Percentiles rank a stretch among this genome's conserved stretches.
phyloP scores from a whole-genome alignment of 2,797 vertebrate genomes.

The Yasuhikotakia modesta region DNA sequence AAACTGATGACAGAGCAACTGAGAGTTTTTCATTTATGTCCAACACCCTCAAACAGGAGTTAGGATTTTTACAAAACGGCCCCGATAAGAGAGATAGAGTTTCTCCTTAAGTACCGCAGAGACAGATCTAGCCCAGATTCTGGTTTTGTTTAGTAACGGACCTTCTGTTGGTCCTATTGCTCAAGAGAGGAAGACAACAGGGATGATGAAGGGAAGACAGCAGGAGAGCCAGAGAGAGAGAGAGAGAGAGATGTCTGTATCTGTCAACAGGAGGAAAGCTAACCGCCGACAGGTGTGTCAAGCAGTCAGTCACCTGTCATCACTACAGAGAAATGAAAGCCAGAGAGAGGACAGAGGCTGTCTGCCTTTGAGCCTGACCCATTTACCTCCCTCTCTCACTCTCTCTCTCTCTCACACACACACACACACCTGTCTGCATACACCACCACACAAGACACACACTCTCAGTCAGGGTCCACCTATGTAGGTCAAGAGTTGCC shows the following conservation, averaged over 20 bases:
- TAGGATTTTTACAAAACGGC: constrained; percentile 1
- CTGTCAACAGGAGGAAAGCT: constrained; percentile 50
- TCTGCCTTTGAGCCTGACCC: constrained; percentile 62
- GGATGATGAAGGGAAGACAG: constrained; percentile 7
- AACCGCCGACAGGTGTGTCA: constrained; percentile 71
- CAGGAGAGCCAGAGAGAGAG: constrained; percentile 16
- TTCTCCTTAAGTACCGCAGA: constrained; percentile 11
- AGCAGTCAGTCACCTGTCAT: constrained; percentile 73
- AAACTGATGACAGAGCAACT: neutral
- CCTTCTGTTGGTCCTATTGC: constrained; percentile 13
- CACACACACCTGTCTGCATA: constrained; percentile 48
- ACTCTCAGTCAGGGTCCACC: constrained; percentile 49
- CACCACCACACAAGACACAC: constrained; percentile 45
- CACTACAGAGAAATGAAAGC: constrained; percentile 49
- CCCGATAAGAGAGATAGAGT: constrained; percentile 9
- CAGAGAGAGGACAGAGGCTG: constrained; percentile 63
- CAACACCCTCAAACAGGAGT: constrained; percentile 10
- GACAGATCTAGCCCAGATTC: constrained; percentile 20
- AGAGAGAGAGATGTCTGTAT: constrained; percentile 45
- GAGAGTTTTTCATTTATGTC: constrained; percentile 1
- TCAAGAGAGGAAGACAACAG: constrained; percentile 25
- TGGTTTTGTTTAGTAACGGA: constrained; percentile 30
- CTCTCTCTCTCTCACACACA: neutral
- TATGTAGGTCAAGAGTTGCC: constrained; percentile 75
- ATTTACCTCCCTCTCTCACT: constrained; percentile 58